phyloP scores from a whole-genome alignment of 2,113 vertebrate genomes.

The Tinamus guttatus region DNA sequence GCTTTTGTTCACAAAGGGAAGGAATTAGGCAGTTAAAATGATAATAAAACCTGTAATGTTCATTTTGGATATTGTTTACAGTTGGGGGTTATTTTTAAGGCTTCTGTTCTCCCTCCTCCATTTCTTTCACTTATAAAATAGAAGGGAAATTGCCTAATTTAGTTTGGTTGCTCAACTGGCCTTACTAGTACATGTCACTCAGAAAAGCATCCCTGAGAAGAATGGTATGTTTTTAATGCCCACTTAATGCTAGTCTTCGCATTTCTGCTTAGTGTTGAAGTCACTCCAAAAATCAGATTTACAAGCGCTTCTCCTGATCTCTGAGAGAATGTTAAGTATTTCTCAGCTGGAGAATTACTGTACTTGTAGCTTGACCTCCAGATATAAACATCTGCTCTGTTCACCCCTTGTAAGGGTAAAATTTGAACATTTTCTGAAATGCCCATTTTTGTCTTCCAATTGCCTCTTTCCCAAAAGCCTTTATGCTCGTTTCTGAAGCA shows the following conservation, averaged over 20 bases:
- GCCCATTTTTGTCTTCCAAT: background rate
- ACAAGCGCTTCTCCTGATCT: background rate
- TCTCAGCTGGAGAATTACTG: background rate
- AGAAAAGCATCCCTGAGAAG: background rate
- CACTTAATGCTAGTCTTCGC: background rate
- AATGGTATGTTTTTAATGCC: background rate
- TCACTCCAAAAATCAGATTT: background rate
- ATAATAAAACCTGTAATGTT: conserved; percentile 20
- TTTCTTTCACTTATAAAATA: background rate
- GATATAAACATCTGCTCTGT: conserved; percentile 40
- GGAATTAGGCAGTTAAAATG: background rate
- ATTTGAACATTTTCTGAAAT: background rate
- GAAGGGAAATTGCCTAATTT: conserved; percentile 29
- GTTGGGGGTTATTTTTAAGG: background rate
- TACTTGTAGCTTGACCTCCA: conserved; percentile 20
- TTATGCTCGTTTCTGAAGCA: background rate
- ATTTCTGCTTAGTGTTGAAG: conserved; percentile 4
- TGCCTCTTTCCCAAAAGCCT: background rate
- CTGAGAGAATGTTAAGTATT: conserved; percentile 9
- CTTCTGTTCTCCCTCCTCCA: conserved; percentile 3
- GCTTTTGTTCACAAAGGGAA: background rate
- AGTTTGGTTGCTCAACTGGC: background rate
- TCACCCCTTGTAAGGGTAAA: conserved; percentile 26
- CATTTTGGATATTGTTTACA: background rate
- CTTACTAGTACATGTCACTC: conserved; percentile 2